Evolutionary conservation across 2,113 vertebrate species (phyloP).

Genomic region (Empidonax alnorum): DNA sequence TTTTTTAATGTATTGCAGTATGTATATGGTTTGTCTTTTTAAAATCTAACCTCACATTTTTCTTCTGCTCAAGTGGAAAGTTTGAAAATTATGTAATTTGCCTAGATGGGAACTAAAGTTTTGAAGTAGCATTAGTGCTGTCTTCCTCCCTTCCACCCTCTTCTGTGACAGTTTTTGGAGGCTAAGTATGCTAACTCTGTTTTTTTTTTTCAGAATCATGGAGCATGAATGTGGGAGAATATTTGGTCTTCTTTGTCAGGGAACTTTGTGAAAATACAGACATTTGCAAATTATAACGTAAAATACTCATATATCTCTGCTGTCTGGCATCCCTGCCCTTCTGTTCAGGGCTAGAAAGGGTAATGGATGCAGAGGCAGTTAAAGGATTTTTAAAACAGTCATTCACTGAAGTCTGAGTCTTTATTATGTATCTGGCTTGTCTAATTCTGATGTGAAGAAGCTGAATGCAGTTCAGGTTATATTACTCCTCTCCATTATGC

Average conservation of each 20-base stretch:
- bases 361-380: background rate
- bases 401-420: background rate
- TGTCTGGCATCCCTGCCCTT: background rate
- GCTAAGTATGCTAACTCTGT: background rate
- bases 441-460: background rate
- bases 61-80: background rate
- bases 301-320: background rate
- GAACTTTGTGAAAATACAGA: background rate
- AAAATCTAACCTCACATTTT: background rate
- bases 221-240: background rate
- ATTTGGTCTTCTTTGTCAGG: background rate
- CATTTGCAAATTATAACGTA: background rate
- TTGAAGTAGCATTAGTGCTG: background rate
- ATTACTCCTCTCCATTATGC: background rate
- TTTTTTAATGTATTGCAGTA: background rate
- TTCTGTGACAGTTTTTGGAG: background rate
- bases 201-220: rapidly evolving
- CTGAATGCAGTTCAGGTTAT: background rate
- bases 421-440: background rate
- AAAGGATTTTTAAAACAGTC: background rate
- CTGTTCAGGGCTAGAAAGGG: background rate
- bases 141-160: background rate
- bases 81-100: background rate
- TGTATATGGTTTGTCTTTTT: background rate
- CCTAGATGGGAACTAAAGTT: background rate